Evolutionary conservation across 2,113 vertebrate species (phyloP).

Genomic region (Hyperoodon ampullatus): DNA sequence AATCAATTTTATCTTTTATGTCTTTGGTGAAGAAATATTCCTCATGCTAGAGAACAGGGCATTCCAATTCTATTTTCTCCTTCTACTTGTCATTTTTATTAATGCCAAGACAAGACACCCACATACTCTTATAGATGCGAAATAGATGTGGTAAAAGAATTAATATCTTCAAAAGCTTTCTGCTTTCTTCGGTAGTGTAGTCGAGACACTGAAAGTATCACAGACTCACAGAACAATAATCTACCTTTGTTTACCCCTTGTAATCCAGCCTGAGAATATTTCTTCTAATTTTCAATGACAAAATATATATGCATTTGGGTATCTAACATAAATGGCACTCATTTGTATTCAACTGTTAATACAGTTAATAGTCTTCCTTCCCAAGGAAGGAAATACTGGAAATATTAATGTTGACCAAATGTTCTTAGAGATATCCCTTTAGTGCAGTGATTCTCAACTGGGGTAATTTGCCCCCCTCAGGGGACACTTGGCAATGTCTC

Average conservation of each 20-base stretch:
- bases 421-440: not conserved
- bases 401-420: not conserved
- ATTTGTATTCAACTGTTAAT: not conserved
- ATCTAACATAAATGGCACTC: not conserved
- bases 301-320: not conserved
- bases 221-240: not conserved
- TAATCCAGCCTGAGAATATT: not conserved
- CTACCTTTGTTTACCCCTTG: not conserved
- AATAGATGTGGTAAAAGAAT: not conserved
- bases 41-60: not conserved
- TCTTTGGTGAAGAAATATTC: conserved; percentile 62
- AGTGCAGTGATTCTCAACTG: not conserved
- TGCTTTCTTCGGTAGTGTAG: not conserved
- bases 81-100: conserved; percentile 60
- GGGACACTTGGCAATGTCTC: not conserved
- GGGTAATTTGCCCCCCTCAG: not conserved
- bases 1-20: conserved; percentile 71
- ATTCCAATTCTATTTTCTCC: conserved; percentile 59
- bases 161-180: not conserved
- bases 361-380: not conserved
- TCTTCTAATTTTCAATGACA: not conserved
- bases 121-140: not conserved
- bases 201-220: not conserved
- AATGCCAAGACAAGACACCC: not conserved
- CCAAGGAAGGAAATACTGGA: too few species aligned